A percentile compares a stretch with the other conserved stretches of the same genome.
Evolutionary conservation across 1,140 invertebrate species (phyloP).

Genomic region (Halyomorpha halys): DNA sequence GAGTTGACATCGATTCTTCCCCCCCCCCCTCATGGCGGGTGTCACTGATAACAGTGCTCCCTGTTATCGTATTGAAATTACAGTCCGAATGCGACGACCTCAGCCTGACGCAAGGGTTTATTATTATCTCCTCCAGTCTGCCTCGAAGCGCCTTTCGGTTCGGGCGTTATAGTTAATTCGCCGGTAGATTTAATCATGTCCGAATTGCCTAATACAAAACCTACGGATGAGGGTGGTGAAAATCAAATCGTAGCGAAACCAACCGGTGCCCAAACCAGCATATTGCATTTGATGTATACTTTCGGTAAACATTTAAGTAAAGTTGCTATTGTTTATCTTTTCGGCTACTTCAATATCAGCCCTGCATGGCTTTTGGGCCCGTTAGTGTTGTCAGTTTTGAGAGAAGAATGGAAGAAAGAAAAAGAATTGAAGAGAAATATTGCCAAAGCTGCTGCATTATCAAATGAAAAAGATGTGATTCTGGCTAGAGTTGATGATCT

Average conservation of each 20-base stretch:
- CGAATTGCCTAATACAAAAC: conserved; percentile 15
- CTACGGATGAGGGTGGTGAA: conserved; percentile 1
- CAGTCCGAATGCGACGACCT: background rate
- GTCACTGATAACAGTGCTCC: too few relatives aligned
- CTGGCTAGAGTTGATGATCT: conserved; percentile 74
- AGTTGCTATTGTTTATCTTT: conserved; percentile 62
- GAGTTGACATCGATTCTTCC: too few relatives aligned
- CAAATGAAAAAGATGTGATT: conserved; percentile 78
- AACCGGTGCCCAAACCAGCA: conserved; percentile 24
- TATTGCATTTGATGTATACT: conserved; percentile 28
- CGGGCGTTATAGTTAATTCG: background rate
- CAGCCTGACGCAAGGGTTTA: background rate
- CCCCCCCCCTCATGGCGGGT: too few relatives aligned
- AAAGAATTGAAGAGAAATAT: conserved; percentile 63
- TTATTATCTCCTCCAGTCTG: conserved; percentile 15
- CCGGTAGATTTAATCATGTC: conserved; percentile 15
- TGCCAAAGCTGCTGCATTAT: conserved; percentile 64
- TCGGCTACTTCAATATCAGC: conserved; percentile 74
- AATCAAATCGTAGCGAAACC: conserved; percentile 3
- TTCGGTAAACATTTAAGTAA: conserved; percentile 38
- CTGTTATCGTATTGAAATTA: too few relatives aligned
- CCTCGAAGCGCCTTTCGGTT: background rate
- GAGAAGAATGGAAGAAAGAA: conserved; percentile 65
- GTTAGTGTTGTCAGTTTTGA: conserved; percentile 64
- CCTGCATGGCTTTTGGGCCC: conserved; percentile 80